Conservation (phyloP, 2,888 invertebrate genomes). For the Dysmachus trigonus region DNA sequence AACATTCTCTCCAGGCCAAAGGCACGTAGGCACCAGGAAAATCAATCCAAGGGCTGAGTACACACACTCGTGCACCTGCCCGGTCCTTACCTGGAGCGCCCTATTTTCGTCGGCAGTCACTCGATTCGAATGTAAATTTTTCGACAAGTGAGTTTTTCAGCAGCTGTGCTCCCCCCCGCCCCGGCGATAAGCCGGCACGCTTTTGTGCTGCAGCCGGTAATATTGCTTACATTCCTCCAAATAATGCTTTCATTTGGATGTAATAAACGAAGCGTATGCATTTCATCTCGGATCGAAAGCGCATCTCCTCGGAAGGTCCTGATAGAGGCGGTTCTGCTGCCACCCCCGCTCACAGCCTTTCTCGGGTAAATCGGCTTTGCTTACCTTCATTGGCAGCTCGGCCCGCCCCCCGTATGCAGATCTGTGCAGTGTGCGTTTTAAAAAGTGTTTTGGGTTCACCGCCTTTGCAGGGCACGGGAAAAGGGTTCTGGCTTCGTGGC, state of each 20-base stretch:
- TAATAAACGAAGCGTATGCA: conserved; percentile 28
- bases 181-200: neutral
- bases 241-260: neutral
- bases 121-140: conserved; percentile 14
- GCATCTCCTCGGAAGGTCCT: neutral
- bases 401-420: neutral
- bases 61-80: neutral
- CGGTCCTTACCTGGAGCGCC: neutral
- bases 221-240: conserved; percentile 8
- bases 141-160: conserved; percentile 6
- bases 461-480: neutral
- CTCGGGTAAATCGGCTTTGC: neutral
- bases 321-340: neutral
- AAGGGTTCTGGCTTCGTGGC: neutral
- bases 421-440: neutral
- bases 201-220: conserved; percentile 9
- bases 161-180: conserved; percentile 3
- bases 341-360: neutral
- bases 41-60: neutral
- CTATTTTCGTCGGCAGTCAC: conserved; percentile 8
- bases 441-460: neutral
- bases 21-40: neutral
- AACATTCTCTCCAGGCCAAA: neutral
- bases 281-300: conserved; percentile 13
- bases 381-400: neutral